phyloP scores from a whole-genome alignment of 2,113 vertebrate species.

The Ranitomeya imitator region DNA sequence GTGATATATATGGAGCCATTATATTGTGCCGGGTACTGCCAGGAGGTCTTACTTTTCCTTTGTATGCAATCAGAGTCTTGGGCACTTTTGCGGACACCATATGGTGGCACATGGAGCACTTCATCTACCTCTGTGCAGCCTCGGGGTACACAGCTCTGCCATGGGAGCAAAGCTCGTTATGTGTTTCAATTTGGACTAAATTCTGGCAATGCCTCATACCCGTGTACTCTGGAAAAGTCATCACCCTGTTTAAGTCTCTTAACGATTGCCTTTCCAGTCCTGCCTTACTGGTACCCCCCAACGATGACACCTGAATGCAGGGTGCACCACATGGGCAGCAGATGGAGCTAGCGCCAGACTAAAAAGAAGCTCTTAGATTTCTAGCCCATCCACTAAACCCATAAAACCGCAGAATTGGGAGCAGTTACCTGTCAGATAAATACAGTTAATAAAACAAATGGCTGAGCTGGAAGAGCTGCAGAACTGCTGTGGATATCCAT shows the following conservation, averaged over 20 bases:
- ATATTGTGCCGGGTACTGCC: not conserved
- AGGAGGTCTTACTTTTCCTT: not conserved
- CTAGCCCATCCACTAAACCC: conserved; percentile 58
- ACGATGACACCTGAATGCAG: not conserved
- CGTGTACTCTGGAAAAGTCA: not conserved
- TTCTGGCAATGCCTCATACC: not conserved
- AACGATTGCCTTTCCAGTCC: not conserved
- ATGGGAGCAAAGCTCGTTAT: not conserved
- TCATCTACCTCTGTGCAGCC: not conserved
- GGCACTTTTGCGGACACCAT: not conserved
- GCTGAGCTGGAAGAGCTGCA: conserved; percentile 58
- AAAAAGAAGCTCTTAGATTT: conserved; percentile 46
- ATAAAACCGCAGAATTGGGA: conserved; percentile 57
- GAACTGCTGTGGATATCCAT: conserved; percentile 54
- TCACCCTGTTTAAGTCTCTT: not conserved
- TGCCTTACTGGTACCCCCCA: not conserved
- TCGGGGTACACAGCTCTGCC: not conserved
- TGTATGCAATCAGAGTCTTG: not conserved
- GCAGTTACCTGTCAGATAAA: conserved; percentile 61
- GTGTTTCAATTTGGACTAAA: not conserved
- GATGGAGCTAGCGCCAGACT: conserved; percentile 4
- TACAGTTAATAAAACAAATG: conserved; percentile 66
- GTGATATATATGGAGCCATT: not conserved
- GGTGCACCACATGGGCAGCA: conserved; percentile 6
- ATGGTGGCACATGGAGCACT: not conserved